Conservation (phyloP, 2,797 vertebrate genomes). For the Huso huso region DNA sequence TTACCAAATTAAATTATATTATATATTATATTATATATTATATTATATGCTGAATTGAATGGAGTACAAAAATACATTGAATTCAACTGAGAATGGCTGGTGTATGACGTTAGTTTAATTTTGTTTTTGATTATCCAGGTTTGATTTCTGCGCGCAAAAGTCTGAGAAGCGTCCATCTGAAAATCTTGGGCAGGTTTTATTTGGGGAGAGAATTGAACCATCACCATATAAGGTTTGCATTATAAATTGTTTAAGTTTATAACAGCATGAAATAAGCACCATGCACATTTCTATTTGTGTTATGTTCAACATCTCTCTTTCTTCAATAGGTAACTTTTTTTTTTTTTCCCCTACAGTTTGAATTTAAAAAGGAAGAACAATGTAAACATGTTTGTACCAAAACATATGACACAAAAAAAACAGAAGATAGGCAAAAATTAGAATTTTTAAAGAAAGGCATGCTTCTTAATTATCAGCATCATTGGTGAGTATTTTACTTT, state of each 20-base stretch:
- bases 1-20: too few species aligned
- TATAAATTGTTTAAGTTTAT: too few species aligned
- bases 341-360: slow-evolving; percentile 62
- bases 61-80: slow-evolving; percentile 35
- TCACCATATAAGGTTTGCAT: slow-evolving; percentile 84
- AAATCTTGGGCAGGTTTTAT: slow-evolving; percentile 88
- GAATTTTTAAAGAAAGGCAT: slow-evolving; percentile 89
- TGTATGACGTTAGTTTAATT: not conserved
- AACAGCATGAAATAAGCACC: not conserved
- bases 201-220: slow-evolving; percentile 86
- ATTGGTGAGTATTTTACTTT: slow-evolving; percentile 64
- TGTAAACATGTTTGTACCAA: slow-evolving; percentile 75
- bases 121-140: slow-evolving; percentile 49
- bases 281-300: not conserved
- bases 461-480: slow-evolving; percentile 89
- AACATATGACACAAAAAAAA: slow-evolving; percentile 57
- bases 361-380: slow-evolving; percentile 62
- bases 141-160: slow-evolving; percentile 80
- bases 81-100: not conserved
- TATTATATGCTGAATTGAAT: slow-evolving; percentile 55
- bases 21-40: too few species aligned
- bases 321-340: not conserved
- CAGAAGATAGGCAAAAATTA: slow-evolving; percentile 67
- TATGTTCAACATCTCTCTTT: not conserved
- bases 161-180: slow-evolving; percentile 78